phyloP scores from a whole-genome alignment of 2,797 vertebrate species.

The Myiotriccus ornatus region DNA sequence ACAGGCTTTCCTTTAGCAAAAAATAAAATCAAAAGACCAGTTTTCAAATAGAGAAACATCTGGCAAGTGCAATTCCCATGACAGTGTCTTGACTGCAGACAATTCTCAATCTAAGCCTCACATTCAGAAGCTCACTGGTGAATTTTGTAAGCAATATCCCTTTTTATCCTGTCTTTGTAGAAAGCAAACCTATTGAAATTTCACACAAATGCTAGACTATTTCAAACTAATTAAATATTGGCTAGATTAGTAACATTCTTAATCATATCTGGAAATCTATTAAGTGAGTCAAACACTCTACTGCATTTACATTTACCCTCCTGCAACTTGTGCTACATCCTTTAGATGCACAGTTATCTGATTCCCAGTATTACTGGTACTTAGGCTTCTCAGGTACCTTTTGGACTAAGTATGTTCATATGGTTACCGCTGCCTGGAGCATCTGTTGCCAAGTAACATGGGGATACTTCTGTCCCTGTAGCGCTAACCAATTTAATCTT shows the following conservation, averaged over 20 bases:
- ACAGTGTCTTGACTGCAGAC: background rate
- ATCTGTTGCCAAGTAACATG: background rate
- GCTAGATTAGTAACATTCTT: background rate
- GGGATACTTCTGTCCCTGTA: background rate
- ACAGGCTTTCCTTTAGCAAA: slow-evolving; percentile 3
- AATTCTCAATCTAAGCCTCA: background rate
- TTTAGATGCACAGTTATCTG: background rate
- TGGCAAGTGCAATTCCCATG: slow-evolving; percentile 15
- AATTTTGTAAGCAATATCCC: background rate
- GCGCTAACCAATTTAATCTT: background rate
- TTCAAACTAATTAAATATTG: background rate
- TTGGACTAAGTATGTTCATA: background rate
- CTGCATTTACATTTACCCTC: background rate
- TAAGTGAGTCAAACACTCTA: background rate
- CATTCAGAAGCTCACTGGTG: background rate
- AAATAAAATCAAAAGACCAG: background rate
- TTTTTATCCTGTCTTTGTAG: background rate
- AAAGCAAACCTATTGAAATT: background rate
- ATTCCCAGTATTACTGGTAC: background rate
- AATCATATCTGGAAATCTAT: background rate
- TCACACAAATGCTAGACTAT: background rate
- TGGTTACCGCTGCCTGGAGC: background rate
- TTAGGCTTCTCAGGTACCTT: background rate
- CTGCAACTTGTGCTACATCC: background rate
- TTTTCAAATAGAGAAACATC: slow-evolving; percentile 32